Conservation (phyloP, 2,888 invertebrate species). For the Branchipolynoe longqiensis region DNA sequence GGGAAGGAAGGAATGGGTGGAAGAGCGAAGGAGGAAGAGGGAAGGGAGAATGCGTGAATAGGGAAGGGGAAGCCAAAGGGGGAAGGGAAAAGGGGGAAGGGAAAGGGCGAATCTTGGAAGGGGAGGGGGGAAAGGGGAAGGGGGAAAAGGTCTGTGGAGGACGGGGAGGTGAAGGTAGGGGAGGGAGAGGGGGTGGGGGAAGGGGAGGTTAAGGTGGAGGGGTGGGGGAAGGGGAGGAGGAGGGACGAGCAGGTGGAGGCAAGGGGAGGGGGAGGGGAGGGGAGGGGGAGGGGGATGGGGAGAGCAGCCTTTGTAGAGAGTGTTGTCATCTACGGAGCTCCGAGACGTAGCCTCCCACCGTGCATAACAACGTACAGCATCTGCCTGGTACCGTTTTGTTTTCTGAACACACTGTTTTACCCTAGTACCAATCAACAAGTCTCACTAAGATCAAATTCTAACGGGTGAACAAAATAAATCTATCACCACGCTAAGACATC, state of each 20-base stretch:
- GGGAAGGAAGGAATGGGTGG: not conserved
- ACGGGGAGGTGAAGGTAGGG: not conserved
- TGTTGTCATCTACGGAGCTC: no score
- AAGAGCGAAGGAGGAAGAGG: not conserved
- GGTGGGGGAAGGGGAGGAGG: not conserved
- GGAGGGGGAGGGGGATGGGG: not conserved
- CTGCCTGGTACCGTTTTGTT: no score
- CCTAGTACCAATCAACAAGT: no score
- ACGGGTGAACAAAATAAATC: no score
- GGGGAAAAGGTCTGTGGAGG: not conserved
- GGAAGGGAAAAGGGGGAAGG: not conserved
- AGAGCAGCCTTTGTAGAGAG: no score
- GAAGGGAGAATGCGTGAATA: not conserved
- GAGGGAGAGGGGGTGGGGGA: not conserved
- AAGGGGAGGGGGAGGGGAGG: not conserved
- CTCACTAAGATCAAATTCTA: no score
- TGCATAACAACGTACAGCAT: no score
- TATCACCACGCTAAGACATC: no score
- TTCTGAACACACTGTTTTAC: no score
- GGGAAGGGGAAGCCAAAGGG: not conserved
- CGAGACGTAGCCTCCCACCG: no score
- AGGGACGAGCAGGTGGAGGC: not conserved
- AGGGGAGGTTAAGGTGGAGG: not conserved
- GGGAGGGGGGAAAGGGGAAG: not conserved
- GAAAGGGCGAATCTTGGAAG: not conserved